Conservation (phyloP, 2,888 invertebrate genomes). For the Acanthosepion lycidas region DNA sequence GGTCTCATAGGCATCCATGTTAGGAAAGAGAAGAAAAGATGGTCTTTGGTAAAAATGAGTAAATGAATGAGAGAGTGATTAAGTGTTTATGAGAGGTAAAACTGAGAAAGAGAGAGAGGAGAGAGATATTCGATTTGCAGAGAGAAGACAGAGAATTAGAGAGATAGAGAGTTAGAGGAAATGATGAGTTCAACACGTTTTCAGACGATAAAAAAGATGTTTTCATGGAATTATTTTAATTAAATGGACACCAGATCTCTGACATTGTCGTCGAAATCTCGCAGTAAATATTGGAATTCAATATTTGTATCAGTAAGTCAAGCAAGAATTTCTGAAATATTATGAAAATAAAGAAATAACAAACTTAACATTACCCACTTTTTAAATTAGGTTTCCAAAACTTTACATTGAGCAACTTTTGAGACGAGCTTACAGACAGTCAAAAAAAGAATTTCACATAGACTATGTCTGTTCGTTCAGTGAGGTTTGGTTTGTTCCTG, state of each 20-base stretch:
- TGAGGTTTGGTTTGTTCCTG: too few relatives aligned
- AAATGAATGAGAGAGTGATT: too few relatives aligned
- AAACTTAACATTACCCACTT: neutral
- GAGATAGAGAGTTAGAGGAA: too few relatives aligned
- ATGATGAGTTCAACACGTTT: too few relatives aligned
- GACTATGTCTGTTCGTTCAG: too few relatives aligned
- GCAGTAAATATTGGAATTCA: neutral
- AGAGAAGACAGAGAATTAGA: too few relatives aligned
- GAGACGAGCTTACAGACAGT: neutral
- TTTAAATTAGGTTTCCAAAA: neutral
- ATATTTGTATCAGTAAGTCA: neutral
- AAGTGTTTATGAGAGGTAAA: neutral
- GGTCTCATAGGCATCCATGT: too few relatives aligned
- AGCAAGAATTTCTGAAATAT: neutral
- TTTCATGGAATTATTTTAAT: conserved; percentile 17
- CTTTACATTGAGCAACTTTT: neutral
- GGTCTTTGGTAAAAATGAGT: neutral
- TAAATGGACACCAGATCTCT: neutral
- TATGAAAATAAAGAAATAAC: neutral
- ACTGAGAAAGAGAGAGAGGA: neutral
- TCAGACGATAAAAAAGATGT: neutral
- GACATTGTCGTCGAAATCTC: neutral
- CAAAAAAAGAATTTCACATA: neutral
- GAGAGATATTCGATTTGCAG: too few relatives aligned
- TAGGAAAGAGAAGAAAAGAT: too few relatives aligned